Conservation (phyloP, 2,888 invertebrate species). For the Rhodophaea formosa region DNA sequence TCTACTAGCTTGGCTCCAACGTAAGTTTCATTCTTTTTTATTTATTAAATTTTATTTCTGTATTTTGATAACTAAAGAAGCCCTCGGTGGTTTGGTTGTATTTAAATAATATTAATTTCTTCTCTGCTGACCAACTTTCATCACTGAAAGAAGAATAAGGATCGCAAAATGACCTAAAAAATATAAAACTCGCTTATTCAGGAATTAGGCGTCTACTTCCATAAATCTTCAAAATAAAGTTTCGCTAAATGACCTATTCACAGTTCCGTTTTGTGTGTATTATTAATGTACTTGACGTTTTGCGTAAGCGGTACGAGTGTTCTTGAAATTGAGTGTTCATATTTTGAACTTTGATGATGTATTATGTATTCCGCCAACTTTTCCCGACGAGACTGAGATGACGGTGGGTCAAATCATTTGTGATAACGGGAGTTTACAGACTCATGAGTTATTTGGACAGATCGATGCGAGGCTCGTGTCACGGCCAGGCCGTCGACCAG, state of each 20-base stretch:
- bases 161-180: not conserved
- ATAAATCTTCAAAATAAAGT: too few relatives aligned
- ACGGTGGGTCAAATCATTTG: not conserved
- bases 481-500: conserved; percentile 38
- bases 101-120: too few relatives aligned
- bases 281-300: too few relatives aligned
- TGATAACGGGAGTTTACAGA: not conserved
- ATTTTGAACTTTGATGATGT: not conserved
- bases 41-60: not conserved
- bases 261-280: not conserved
- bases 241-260: not conserved
- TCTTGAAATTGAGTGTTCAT: too few relatives aligned
- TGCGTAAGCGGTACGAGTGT: too few relatives aligned
- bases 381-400: not conserved
- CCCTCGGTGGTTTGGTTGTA: too few relatives aligned
- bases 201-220: too few relatives aligned
- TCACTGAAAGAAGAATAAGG: too few relatives aligned
- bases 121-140: too few relatives aligned
- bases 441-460: conserved; percentile 39
- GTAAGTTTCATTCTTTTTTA: not conserved
- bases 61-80: too few relatives aligned
- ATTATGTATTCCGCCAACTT: not conserved
- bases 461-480: conserved; percentile 41
- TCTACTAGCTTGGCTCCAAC: not conserved
- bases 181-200: not conserved